phyloP scores from a whole-genome alignment of 2,113 vertebrate genomes.

The Passer montanus region DNA sequence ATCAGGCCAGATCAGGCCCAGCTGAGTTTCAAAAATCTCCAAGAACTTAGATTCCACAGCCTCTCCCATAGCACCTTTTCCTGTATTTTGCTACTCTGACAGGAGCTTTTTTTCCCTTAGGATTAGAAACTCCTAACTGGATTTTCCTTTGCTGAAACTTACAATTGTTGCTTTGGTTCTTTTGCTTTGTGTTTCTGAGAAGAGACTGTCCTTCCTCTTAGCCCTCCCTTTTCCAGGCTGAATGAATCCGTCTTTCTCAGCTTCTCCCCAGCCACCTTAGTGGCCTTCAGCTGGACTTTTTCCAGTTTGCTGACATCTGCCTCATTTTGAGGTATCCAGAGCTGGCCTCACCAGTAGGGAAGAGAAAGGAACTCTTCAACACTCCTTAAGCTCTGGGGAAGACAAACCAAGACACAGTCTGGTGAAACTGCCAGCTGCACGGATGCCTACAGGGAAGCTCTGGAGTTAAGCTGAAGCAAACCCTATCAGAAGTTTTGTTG shows the following conservation, averaged over 20 bases:
- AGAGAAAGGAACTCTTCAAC: not conserved
- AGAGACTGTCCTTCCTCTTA: not conserved
- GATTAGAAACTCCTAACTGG: not conserved
- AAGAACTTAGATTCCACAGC: not conserved
- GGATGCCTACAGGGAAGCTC: fast-evolving
- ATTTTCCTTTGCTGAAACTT: not conserved
- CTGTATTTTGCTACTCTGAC: not conserved
- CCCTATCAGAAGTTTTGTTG: not conserved
- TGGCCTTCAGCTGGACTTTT: not conserved
- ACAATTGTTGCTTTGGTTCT: not conserved
- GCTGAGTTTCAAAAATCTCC: not conserved
- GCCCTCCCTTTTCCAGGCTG: not conserved
- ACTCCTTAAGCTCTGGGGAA: not conserved
- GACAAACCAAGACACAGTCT: not conserved
- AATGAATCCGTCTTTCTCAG: not conserved
- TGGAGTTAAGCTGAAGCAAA: not conserved
- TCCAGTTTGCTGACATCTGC: not conserved
- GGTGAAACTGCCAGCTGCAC: not conserved
- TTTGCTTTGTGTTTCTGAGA: not conserved
- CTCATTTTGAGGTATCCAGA: not conserved
- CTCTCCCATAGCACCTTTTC: not conserved
- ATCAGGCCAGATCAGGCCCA: not conserved
- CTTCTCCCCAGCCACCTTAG: not conserved
- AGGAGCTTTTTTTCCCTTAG: not conserved
- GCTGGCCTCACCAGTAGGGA: not conserved